Percentiles rank a stretch among this genome's conserved stretches.
Conservation (phyloP, 2,888 invertebrate genomes). For the Rhagophthalmus giganteus region DNA sequence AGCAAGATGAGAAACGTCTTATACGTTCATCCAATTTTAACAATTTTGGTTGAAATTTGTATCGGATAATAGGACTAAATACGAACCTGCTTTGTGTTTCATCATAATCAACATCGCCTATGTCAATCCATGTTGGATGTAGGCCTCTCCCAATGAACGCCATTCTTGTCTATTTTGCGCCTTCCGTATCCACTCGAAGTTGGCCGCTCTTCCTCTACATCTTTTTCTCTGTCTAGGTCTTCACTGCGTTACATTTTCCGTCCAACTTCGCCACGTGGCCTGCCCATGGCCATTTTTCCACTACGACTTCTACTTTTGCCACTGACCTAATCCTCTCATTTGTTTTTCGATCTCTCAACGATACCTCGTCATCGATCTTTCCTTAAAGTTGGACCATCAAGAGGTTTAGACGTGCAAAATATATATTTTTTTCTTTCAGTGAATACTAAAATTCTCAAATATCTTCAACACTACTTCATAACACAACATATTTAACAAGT, state of each 20-base stretch:
- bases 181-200: neutral
- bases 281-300: too few species aligned
- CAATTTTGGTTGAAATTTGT: too few species aligned
- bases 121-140: neutral
- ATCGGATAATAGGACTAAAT: too few species aligned
- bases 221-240: neutral
- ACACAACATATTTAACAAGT: too few species aligned
- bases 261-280: too few species aligned
- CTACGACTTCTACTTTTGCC: neutral
- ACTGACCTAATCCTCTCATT: neutral
- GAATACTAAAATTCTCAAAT: too few species aligned
- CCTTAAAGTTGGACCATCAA: neutral
- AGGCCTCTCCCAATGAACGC: neutral
- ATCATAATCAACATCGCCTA: neutral
- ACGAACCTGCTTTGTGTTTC: too few species aligned
- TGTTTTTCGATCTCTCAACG: neutral
- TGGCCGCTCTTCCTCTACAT: neutral
- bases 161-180: neutral
- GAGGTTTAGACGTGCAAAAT: too few species aligned
- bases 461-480: too few species aligned
- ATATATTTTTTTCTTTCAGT: too few species aligned
- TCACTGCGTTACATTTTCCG: neutral
- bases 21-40: too few species aligned
- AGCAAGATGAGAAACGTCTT: too few species aligned
- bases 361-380: neutral